Conservation (phyloP, 2,888 invertebrate genomes). For the Drepanosiphum platanoidis region DNA sequence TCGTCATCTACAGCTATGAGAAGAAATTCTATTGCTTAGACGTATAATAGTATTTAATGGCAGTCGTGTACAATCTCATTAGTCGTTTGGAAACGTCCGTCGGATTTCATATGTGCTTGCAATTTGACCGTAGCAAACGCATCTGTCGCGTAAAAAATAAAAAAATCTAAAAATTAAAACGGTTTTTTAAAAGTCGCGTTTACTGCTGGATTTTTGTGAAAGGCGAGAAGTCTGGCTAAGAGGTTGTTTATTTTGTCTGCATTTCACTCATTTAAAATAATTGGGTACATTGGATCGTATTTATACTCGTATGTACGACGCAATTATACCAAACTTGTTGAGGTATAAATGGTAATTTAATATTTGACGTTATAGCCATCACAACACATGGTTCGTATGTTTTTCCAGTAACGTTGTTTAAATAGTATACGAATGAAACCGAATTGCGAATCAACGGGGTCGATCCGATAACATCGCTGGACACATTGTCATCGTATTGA, state of each 20-base stretch:
- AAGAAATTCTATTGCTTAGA: too few relatives aligned
- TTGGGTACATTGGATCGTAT: slow-evolving; percentile 7
- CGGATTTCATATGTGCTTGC: not conserved
- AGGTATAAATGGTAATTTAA: not conserved
- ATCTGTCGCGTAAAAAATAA: too few relatives aligned
- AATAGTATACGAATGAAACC: not conserved
- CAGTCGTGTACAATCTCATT: not conserved
- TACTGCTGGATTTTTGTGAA: not conserved
- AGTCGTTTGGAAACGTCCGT: not conserved
- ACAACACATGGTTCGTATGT: not conserved
- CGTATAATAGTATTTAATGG: not conserved
- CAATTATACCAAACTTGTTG: not conserved
- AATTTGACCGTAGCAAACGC: not conserved
- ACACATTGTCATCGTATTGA: not conserved
- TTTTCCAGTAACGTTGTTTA: not conserved
- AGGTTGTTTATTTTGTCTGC: not conserved
- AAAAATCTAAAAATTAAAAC: not conserved
- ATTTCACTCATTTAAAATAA: slow-evolving; percentile 18
- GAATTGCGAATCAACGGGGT: not conserved
- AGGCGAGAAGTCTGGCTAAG: not conserved
- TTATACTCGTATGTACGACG: not conserved
- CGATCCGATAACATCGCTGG: not conserved
- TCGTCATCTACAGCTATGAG: too few relatives aligned
- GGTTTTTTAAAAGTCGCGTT: not conserved
- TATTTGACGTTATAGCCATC: not conserved